Base-by-base conservation (phyloP, 2,888 invertebrate species). In the Anagyrus pseudococci region DNA sequence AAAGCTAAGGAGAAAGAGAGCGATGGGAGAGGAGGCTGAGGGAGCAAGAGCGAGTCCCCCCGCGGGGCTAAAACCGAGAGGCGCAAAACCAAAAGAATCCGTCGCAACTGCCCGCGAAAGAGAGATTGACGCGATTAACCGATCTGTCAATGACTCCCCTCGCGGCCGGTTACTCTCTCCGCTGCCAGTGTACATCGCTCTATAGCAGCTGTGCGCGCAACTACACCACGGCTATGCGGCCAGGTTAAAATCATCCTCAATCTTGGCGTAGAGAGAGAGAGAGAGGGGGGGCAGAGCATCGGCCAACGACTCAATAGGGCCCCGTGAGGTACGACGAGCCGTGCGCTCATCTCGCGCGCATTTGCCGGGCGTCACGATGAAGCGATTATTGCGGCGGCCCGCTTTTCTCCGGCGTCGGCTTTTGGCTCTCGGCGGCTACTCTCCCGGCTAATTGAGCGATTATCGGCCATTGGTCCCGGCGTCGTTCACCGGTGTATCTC, bases 71-170 rank as follows among this genome's bases (percentile, higher is more conserved):
- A 22, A 46, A 22, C n/a, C n/a, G n/a, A n/a, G n/a, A n/a, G n/a
- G n/a, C n/a, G n/a, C n/a, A n/a, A n/a, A 46, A 46, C 13, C 17
- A 46, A 22, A 46, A 46, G 22, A 2, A 22, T 46, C 33, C 13
- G 8, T 6, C 8, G 29, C 13, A 29, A 17, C 26, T 26, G 19
- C n/a, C 23, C 4, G 19, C 25, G 19, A 6, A 41, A 2, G 15
- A n/a, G 58, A 57, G 60, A 64, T 64, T 60, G 64, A 59, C 64
- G 53, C 64, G 64, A 64, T 64, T 64, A 60, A 57, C 48, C 44
- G 60, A 64, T 60, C 64, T 64, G 64, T 64, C 60, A 60, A 64
- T 64, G 60, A 62, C 62, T 62, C 10, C 15, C 4, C 15, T 10
- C 6, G 13, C 6, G 10, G 4, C 41, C 15, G 10, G 41, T 41